These are phyloP conservation scores for Ceratina japonica DNA, from an alignment of 1,140 invertebrate species.

Conservation along the genomic window DNA sequence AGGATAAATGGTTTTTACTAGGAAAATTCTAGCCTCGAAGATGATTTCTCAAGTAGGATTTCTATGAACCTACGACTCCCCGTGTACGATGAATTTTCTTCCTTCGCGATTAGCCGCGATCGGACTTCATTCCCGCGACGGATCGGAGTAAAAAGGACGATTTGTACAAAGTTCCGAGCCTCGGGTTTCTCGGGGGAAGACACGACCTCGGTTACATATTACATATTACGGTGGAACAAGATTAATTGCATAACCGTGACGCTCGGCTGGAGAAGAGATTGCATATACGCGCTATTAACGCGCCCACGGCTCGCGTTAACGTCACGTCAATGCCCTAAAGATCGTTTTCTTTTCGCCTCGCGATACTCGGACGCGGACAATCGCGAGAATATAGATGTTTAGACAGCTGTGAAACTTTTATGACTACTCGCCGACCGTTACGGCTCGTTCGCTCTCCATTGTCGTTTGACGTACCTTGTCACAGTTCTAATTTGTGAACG, in stretches of 20 bases:
- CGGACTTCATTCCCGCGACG: too few relatives aligned
- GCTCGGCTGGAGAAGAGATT: slow-evolving; percentile 9
- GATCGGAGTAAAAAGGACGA: too few relatives aligned
- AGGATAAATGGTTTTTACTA: background rate
- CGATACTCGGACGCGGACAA: background rate
- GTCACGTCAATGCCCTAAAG: background rate
- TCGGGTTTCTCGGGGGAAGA: background rate
- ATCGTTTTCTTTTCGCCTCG: background rate
- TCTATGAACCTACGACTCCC: too few relatives aligned
- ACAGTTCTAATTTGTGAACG: background rate
- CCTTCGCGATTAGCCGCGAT: too few relatives aligned
- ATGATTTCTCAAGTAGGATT: too few relatives aligned
- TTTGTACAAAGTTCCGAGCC: too few relatives aligned
- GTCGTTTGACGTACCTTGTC: too few relatives aligned
- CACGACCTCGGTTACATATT: background rate
- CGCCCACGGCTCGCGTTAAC: slow-evolving; percentile 1
- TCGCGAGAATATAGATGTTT: slow-evolving; percentile 1
- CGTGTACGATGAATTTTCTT: too few relatives aligned
- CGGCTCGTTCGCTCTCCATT: background rate
- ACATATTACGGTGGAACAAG: background rate
- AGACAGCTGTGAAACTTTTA: background rate
- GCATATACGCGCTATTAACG: background rate
- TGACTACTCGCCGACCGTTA: background rate
- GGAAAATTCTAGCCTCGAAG: too few relatives aligned
- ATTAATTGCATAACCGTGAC: slow-evolving; percentile 19